Conservation (phyloP, 2,797 vertebrate species). For the Manis javanica region DNA sequence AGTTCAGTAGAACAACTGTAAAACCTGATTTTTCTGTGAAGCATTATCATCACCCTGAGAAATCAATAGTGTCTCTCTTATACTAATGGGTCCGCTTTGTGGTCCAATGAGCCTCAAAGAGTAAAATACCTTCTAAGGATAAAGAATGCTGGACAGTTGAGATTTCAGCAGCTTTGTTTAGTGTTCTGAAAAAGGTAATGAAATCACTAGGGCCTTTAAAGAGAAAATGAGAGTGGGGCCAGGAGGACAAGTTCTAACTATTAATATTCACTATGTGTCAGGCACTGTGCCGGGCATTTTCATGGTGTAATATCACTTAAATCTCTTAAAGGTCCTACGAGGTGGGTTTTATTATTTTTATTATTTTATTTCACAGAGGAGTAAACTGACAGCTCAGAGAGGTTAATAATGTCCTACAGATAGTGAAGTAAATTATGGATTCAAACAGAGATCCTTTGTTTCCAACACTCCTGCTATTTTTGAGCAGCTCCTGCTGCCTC, state of each 20-base stretch:
- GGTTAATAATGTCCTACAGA: background rate
- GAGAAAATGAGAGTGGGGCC: background rate
- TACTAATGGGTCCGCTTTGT: background rate
- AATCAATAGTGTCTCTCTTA: background rate
- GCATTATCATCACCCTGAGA: background rate
- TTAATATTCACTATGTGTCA: background rate
- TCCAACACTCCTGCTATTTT: background rate
- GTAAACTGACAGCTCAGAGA: background rate
- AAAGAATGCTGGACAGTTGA: background rate
- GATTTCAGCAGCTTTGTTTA: background rate
- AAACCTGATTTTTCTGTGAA: background rate
- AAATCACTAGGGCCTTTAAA: background rate
- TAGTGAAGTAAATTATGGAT: background rate
- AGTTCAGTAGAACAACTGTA: background rate
- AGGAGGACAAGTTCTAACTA: background rate
- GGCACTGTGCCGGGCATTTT: background rate
- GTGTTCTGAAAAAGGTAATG: background rate
- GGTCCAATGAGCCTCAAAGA: background rate
- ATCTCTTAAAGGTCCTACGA: background rate
- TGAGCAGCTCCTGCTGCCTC: background rate
- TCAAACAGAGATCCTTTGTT: background rate
- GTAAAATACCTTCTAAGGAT: background rate
- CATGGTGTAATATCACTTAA: background rate
- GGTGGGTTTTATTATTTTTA: background rate
- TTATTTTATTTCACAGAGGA: slow-evolving; percentile 24